These are phyloP conservation scores for Malacosoma neustria DNA, from an alignment of 2,888 invertebrate species.

Conservation along the genomic window DNA sequence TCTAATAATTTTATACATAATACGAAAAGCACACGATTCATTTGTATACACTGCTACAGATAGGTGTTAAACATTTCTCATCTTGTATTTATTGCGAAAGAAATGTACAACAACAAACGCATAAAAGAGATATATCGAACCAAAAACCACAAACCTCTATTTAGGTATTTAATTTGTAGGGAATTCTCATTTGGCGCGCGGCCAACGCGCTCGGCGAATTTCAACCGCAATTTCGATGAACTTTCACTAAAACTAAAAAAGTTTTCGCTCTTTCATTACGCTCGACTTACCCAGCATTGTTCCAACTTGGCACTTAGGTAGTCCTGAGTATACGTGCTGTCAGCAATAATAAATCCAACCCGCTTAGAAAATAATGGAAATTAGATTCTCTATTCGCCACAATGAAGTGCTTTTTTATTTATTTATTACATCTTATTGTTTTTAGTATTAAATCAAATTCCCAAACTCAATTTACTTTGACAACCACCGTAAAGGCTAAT, in stretches of 20 bases:
- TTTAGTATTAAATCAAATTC: too few species aligned
- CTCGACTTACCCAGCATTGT: background rate
- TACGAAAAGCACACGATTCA: too few species aligned
- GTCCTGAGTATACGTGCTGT: background rate
- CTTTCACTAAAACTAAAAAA: constrained; percentile 19
- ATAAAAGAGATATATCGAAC: constrained; percentile 3
- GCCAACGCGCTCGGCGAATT: constrained; percentile 22
- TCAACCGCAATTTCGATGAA: constrained; percentile 19
- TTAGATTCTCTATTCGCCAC: background rate
- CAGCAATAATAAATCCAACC: background rate
- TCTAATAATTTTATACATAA: too few species aligned
- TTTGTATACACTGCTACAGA: too few species aligned
- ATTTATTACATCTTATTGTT: too few species aligned
- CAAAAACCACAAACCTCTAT: constrained; percentile 18
- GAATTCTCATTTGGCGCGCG: constrained; percentile 31
- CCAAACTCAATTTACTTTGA: too few species aligned
- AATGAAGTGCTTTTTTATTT: too few species aligned
- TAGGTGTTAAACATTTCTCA: too few species aligned
- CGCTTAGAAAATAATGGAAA: background rate
- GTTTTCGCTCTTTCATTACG: constrained; percentile 12
- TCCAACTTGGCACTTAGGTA: background rate
- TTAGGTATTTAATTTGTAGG: constrained; percentile 33
- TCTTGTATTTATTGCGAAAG: too few species aligned
- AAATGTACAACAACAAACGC: constrained; percentile 1
- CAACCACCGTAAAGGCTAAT: too few species aligned